Percentiles rank a stretch among this genome's conserved stretches.
Conservation (phyloP, 2,113 vertebrate species). For the Carassius auratus region DNA sequence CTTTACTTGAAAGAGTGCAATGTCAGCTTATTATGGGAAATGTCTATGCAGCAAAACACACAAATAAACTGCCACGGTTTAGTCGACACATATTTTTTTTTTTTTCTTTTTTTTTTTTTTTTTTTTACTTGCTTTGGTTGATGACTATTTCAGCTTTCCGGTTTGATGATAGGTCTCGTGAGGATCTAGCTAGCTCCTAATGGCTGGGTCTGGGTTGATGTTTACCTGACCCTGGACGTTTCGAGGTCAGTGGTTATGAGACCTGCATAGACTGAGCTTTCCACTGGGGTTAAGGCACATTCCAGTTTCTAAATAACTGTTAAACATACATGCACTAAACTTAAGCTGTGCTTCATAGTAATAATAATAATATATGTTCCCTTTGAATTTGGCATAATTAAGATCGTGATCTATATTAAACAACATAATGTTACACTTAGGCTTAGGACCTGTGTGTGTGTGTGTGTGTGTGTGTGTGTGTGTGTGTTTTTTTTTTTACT, state of each 20-base stretch:
- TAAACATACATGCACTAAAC: too few species aligned
- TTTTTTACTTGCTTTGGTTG: slow-evolving; percentile 66
- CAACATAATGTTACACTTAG: too few species aligned
- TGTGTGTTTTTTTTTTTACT: too few species aligned
- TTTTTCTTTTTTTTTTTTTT: slow-evolving; percentile 61
- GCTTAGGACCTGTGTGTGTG: too few species aligned
- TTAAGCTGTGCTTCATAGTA: too few species aligned
- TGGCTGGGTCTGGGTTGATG: slow-evolving; percentile 15
- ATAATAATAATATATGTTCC: too few species aligned
- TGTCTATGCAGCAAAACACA: slow-evolving; percentile 62
- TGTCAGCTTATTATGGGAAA: slow-evolving; percentile 70
- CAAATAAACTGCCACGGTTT: slow-evolving; percentile 60
- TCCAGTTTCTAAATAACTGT: too few species aligned
- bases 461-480: too few species aligned
- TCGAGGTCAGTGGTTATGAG: slow-evolving; percentile 34
- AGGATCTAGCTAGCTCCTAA: slow-evolving; percentile 25
- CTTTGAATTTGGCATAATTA: too few species aligned
- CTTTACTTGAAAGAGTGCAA: slow-evolving; percentile 57
- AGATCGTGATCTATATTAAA: too few species aligned
- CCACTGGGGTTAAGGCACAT: slow-evolving; percentile 32
- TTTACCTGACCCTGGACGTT: slow-evolving; percentile 19
- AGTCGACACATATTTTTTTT: slow-evolving; percentile 58
- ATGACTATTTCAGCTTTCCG: slow-evolving; percentile 17
- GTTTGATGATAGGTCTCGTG: slow-evolving; percentile 26
- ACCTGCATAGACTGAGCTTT: slow-evolving; percentile 16